phyloP scores from a whole-genome alignment of 2,888 invertebrate species.

The Ormyrus pomaceus region DNA sequence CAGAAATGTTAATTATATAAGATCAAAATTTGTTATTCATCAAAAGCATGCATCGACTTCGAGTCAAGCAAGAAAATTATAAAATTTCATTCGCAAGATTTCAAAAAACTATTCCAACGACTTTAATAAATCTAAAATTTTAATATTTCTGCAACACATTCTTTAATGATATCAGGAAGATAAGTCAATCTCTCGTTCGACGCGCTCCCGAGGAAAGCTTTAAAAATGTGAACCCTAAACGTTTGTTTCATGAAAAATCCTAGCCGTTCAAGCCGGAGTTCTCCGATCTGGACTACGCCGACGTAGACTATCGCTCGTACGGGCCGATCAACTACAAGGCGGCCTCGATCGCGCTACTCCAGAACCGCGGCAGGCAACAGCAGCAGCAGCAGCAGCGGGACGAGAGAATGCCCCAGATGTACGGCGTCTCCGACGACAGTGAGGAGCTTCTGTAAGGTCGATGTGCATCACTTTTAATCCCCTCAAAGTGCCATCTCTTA shows the following conservation, averaged over 20 bases:
- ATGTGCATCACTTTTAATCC: conserved; percentile 16
- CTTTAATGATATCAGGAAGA: too few relatives aligned
- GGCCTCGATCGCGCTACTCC: conserved; percentile 81
- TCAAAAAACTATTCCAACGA: too few relatives aligned
- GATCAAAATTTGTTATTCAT: too few relatives aligned
- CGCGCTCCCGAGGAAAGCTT: neutral
- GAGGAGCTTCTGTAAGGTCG: conserved; percentile 70
- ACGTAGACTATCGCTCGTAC: conserved; percentile 92
- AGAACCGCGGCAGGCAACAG: conserved; percentile 64
- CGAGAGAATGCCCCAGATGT: conserved; percentile 73
- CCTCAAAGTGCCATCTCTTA: conserved; percentile 53
- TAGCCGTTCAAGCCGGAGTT: conserved; percentile 89
- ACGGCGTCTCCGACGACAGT: conserved; percentile 72
- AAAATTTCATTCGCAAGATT: too few relatives aligned
- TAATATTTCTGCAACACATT: too few relatives aligned
- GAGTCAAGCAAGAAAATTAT: too few relatives aligned
- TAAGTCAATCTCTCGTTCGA: too few relatives aligned
- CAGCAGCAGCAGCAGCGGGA: conserved; percentile 64
- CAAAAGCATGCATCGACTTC: too few relatives aligned
- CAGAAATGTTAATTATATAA: too few relatives aligned
- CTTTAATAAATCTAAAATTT: too few relatives aligned
- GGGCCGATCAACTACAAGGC: conserved; percentile 95
- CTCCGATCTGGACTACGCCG: conserved; percentile 91
- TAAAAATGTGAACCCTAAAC: neutral
- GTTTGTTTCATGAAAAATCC: conserved; percentile 18